These are phyloP conservation scores for Bryconaethiops microstoma DNA, from an alignment of 2,797 vertebrate species.

Conservation along the genomic window DNA sequence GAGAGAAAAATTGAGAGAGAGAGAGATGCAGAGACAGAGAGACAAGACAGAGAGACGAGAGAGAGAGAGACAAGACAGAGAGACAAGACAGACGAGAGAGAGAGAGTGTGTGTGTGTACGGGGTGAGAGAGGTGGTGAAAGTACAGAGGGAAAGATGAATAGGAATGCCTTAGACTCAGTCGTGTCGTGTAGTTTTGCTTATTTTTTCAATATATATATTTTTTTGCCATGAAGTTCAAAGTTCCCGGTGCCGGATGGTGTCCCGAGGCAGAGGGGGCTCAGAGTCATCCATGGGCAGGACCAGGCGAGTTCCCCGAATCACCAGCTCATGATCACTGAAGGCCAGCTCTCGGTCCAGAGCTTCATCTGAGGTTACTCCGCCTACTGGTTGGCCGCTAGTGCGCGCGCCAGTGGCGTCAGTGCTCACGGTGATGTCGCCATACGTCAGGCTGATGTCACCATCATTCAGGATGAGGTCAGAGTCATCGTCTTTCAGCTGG, in stretches of 20 bases:
- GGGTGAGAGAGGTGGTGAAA: slow-evolving; percentile 30
- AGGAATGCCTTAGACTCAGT: slow-evolving; percentile 58
- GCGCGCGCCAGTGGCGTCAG: slow-evolving; percentile 75
- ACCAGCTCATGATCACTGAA: slow-evolving; percentile 91
- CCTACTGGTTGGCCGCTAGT: slow-evolving; percentile 65
- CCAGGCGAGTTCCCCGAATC: slow-evolving; percentile 91
- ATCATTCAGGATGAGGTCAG: slow-evolving; percentile 93
- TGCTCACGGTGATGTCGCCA: slow-evolving; percentile 88
- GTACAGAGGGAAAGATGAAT: slow-evolving; percentile 29
- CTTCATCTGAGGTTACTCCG: slow-evolving; percentile 78
- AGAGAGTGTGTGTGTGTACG: not conserved
- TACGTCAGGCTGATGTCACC: slow-evolving; percentile 91
- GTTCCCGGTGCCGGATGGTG: slow-evolving; percentile 57
- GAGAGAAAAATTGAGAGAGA: not conserved
- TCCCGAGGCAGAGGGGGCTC: slow-evolving; percentile 85
- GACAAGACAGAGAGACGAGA: not conserved
- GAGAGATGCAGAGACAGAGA: not conserved
- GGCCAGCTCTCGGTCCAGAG: slow-evolving; percentile 85
- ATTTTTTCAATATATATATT: not conserved
- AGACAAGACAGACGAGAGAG: not conserved
- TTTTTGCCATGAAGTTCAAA: slow-evolving; percentile 56
- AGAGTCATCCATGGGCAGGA: slow-evolving; percentile 95
- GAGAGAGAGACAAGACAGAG: slow-evolving; percentile 1
- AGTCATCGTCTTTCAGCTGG: slow-evolving; percentile 94
- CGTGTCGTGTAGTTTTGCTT: slow-evolving; percentile 39